A percentile compares a stretch with the other conserved stretches of the same genome.
phyloP scores from a whole-genome alignment of 2,113 vertebrate genomes.

The Petrocephalus zakoni region DNA sequence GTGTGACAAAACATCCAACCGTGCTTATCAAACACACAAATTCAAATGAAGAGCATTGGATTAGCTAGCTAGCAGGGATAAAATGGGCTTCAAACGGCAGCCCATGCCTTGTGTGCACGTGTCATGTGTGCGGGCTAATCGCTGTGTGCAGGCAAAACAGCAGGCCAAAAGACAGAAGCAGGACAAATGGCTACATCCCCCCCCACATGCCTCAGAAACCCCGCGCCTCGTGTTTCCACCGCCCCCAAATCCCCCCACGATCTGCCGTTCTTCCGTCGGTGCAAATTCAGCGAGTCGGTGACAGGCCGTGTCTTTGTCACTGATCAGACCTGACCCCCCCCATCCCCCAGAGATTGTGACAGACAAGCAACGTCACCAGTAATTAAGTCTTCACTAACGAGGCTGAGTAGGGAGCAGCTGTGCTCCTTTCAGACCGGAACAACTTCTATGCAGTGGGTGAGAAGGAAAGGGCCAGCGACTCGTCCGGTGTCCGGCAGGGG shows the following conservation, averaged over 20 bases:
- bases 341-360: constrained; percentile 21
- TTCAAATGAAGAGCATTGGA: not conserved
- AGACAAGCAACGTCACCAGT: constrained; percentile 14
- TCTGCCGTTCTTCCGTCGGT: constrained; percentile 5
- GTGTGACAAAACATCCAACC: not conserved
- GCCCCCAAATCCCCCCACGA: not conserved
- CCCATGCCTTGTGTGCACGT: not conserved
- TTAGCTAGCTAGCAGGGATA: not conserved
- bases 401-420: constrained; percentile 37
- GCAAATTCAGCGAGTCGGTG: constrained; percentile 29
- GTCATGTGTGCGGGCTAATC: not conserved
- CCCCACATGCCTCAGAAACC: not conserved
- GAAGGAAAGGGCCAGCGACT: too few species aligned
- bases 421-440: constrained; percentile 19
- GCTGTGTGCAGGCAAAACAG: not conserved
- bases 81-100: not conserved
- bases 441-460: not conserved
- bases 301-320: not conserved
- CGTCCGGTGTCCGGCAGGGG: too few species aligned
- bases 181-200: constrained; percentile 23
- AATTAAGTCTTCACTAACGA: constrained; percentile 43
- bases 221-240: not conserved
- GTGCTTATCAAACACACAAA: not conserved
- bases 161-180: constrained; percentile 32
- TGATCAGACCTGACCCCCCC: constrained; percentile 24